phyloP scores from a whole-genome alignment of 2,113 vertebrate species.

The Coreoperca whiteheadi region DNA sequence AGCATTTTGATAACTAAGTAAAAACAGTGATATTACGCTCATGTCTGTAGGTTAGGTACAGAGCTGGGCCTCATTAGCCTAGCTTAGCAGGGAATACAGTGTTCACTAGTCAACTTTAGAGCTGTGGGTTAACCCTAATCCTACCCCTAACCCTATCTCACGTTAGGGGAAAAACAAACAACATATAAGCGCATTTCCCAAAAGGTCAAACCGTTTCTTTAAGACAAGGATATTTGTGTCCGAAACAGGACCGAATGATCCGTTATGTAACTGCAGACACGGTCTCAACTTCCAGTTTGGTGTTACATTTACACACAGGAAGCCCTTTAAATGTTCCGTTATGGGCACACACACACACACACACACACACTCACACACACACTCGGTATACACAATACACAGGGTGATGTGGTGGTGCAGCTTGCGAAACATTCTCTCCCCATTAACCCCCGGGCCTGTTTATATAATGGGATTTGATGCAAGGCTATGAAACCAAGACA shows the following conservation, averaged over 20 bases:
- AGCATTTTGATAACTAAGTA: background rate
- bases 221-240: background rate
- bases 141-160: background rate
- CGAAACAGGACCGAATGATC: background rate
- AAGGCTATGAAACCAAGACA: slow-evolving; percentile 54
- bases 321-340: slow-evolving; percentile 2
- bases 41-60: background rate
- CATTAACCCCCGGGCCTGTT: slow-evolving; percentile 64
- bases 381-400: slow-evolving; percentile 13
- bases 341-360: slow-evolving; percentile 17
- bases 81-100: background rate
- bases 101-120: background rate
- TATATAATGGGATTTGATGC: slow-evolving; percentile 67
- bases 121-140: background rate
- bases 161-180: background rate
- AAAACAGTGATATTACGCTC: background rate
- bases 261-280: background rate
- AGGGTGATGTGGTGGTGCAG: slow-evolving; percentile 28
- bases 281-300: background rate
- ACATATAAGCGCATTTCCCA: background rate
- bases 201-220: background rate
- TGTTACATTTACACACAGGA: slow-evolving; percentile 5
- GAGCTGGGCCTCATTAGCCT: background rate
- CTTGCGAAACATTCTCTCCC: slow-evolving; percentile 43
- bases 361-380: slow-evolving; percentile 2